phyloP scores from a whole-genome alignment of 2,797 vertebrate genomes.

The Rhynchonycteris naso region DNA sequence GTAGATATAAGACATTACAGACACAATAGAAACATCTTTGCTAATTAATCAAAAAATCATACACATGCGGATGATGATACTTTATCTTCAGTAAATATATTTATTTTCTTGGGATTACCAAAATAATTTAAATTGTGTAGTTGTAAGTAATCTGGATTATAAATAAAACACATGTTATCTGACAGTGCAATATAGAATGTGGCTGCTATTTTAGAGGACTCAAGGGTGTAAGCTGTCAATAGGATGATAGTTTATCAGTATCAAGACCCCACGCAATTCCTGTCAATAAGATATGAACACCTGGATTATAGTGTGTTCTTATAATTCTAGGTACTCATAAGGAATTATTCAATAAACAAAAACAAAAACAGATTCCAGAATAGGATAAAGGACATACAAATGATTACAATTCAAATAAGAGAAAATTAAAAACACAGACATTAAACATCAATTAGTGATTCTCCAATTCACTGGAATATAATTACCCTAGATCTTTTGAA shows the following conservation, averaged over 20 bases:
- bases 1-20: not conserved
- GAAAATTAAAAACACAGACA: not conserved
- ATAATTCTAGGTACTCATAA: not conserved
- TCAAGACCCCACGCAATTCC: not conserved
- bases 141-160: not conserved
- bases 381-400: not conserved
- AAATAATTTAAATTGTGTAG: not conserved
- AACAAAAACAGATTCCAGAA: not conserved
- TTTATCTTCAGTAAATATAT: not conserved
- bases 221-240: not conserved
- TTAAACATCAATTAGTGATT: not conserved
- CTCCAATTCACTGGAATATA: not conserved
- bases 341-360: not conserved
- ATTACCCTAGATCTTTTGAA: not conserved
- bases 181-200: not conserved
- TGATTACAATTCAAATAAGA: not conserved
- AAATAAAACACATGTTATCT: not conserved
- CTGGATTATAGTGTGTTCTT: not conserved
- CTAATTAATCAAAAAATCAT: not conserved
- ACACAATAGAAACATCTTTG: not conserved
- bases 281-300: not conserved
- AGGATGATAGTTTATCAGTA: not conserved
- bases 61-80: not conserved
- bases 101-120: not conserved
- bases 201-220: not conserved